phyloP scores from a whole-genome alignment of 2,888 invertebrate species.

The Cryptops parisi region DNA sequence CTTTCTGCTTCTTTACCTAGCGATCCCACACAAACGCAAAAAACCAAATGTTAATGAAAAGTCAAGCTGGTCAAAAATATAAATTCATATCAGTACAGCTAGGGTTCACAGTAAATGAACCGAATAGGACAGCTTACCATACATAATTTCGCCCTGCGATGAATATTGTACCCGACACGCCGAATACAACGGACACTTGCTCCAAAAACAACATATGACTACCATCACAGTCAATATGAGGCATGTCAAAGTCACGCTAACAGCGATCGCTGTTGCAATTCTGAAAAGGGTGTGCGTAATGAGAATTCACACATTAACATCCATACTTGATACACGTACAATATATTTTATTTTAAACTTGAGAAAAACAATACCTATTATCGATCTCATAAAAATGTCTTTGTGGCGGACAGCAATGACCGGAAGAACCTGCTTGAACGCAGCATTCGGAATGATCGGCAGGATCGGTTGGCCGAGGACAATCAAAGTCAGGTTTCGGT shows the following conservation, averaged over 20 bases:
- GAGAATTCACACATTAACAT: background rate
- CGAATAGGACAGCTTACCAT: slow-evolving; percentile 22
- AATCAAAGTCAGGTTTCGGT: background rate
- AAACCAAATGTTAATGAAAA: no score
- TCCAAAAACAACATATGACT: slow-evolving; percentile 32
- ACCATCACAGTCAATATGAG: slow-evolving; percentile 24
- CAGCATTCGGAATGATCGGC: slow-evolving; percentile 14
- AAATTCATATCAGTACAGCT: background rate
- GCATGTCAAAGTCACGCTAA: slow-evolving; percentile 26
- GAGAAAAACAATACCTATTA: slow-evolving; percentile 15
- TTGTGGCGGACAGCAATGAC: slow-evolving; percentile 8
- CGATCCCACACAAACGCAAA: no score
- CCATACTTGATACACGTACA: no score
- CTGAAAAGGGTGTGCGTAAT: slow-evolving; percentile 23
- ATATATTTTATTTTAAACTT: no score
- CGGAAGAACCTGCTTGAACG: background rate
- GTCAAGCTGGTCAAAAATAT: background rate
- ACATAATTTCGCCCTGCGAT: slow-evolving; percentile 28
- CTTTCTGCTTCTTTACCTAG: no score
- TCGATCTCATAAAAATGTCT: slow-evolving; percentile 15
- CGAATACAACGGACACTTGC: slow-evolving; percentile 30
- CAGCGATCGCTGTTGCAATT: slow-evolving; percentile 26
- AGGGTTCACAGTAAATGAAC: slow-evolving; percentile 5
- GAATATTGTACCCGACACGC: slow-evolving; percentile 29
- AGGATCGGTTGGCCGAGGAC: slow-evolving; percentile 10